Conservation (phyloP, 2,888 invertebrate species). For the Schizotus pectinicornis region DNA sequence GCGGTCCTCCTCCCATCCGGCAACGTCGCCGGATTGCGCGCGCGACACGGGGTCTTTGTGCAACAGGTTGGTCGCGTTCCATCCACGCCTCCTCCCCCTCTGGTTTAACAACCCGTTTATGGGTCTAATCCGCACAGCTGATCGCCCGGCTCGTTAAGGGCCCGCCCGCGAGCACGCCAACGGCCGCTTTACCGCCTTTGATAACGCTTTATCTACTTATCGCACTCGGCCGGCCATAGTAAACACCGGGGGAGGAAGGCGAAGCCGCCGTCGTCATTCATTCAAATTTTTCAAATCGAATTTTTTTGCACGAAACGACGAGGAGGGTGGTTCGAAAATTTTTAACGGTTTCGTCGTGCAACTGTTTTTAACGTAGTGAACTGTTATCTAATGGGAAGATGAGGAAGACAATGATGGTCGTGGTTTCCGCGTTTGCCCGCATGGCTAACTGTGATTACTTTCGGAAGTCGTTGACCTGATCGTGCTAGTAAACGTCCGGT, state of each 20-base stretch:
- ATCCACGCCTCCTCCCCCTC: slow-evolving; percentile 8
- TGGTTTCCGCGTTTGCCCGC: slow-evolving; percentile 20
- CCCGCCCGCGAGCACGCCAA: background rate
- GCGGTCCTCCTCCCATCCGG: no score
- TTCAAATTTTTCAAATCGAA: no score
- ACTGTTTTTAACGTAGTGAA: background rate
- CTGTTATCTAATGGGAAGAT: background rate
- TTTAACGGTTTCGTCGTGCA: no score
- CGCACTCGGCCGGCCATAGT: no score
- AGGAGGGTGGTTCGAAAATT: no score
- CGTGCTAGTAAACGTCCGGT: slow-evolving; percentile 12
- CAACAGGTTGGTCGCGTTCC: slow-evolving; percentile 23
- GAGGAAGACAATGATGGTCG: slow-evolving; percentile 6
- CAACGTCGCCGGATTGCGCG: no score
- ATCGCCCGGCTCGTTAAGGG: background rate
- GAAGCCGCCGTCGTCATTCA: no score
- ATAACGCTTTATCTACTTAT: no score
- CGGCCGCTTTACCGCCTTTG: background rate
- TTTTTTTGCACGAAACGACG: no score
- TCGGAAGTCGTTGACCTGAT: slow-evolving; percentile 26
- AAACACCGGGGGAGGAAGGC: no score
- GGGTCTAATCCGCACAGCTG: slow-evolving; percentile 35
- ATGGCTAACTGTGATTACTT: slow-evolving; percentile 23
- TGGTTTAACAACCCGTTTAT: slow-evolving; percentile 46
- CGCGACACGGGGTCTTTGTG: background rate